Evolutionary conservation across 2,797 vertebrate genomes (phyloP), one percentile per base, ranked within the genome.

Genomic region (Cacajao melanocephalus): DNA sequence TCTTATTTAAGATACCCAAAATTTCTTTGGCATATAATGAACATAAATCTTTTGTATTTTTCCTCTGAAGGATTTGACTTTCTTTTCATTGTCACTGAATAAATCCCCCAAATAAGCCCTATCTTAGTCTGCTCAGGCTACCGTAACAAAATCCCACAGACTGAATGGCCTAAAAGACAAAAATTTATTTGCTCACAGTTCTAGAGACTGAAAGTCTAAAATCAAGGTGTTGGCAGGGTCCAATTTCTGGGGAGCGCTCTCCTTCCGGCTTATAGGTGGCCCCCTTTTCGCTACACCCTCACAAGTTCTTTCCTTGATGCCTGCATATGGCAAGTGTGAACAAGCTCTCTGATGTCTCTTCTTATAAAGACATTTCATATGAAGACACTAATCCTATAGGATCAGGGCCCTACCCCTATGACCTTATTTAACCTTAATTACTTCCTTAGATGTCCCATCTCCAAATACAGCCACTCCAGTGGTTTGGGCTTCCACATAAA

Each of bases 41-140:
- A 36, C 73, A 85, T 64, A 86, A 76, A 76, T 95, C 48, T 46
- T 85, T 39, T 78, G 30, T 50, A 76, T 85, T 93, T 90, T 89
- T 75, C 50, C 61, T 89, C 64, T 52, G 7, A 58, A 93, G 41
- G 41, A 70, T 84, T 70, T 93, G 30, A 36, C 46, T 93, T 19
- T 87, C 41, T 87, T 93, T 96, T 81, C 46, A 57, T 79, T 41
- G 33, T 61, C 36, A 15, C 46, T 79, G 67, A 72, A 15, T 84
- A 97, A 88, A 85, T 81, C 57, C n/a, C 11, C 41, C 39, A 22
- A 57, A 67, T 64, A 80, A 95, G 88, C 70, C 46, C 39, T 79
- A 5, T 81, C 61, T 86, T 52, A 39, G 33, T 90, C 30, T 46
- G 19, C 80, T 82, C 22, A 39, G 22, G 26, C 41, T 85, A 28